Evolutionary conservation across 1,140 invertebrate genomes (phyloP).

Genomic region (Zaprionus capensis): DNA sequence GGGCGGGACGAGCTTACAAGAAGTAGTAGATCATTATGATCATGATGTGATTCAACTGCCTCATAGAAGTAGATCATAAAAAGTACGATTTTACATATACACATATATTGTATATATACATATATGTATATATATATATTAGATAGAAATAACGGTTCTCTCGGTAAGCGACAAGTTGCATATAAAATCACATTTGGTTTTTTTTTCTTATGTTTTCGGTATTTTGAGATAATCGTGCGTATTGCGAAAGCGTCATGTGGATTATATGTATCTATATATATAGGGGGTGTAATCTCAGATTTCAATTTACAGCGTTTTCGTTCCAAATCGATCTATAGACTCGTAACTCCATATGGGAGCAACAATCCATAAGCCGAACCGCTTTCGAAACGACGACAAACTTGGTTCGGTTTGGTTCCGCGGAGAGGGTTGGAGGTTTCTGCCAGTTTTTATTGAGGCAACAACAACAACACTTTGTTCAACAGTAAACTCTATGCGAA

Average conservation of each 20-base stretch:
- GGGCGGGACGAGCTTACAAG: neutral
- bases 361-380: neutral
- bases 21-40: slow-evolving; percentile 15
- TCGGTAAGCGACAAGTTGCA: slow-evolving; percentile 30
- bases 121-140: slow-evolving; percentile 9
- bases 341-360: neutral
- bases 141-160: slow-evolving; percentile 16
- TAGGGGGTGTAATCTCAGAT: neutral
- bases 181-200: slow-evolving; percentile 53
- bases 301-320: neutral
- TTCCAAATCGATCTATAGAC: neutral
- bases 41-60: slow-evolving; percentile 18
- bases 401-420: neutral
- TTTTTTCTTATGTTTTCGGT: slow-evolving; percentile 19
- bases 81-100: slow-evolving; percentile 16
- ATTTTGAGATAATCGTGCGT: neutral
- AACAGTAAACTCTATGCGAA: slow-evolving; percentile 14
- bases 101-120: slow-evolving; percentile 16
- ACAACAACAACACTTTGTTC: slow-evolving; percentile 2
- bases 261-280: neutral
- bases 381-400: slow-evolving; percentile 7
- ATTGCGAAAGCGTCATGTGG: neutral
- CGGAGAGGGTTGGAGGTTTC: neutral
- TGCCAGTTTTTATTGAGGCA: slow-evolving; percentile 28
- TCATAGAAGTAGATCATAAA: slow-evolving; percentile 11